Conservation (phyloP, 2,888 invertebrate genomes). For the Orthosia incerta region DNA sequence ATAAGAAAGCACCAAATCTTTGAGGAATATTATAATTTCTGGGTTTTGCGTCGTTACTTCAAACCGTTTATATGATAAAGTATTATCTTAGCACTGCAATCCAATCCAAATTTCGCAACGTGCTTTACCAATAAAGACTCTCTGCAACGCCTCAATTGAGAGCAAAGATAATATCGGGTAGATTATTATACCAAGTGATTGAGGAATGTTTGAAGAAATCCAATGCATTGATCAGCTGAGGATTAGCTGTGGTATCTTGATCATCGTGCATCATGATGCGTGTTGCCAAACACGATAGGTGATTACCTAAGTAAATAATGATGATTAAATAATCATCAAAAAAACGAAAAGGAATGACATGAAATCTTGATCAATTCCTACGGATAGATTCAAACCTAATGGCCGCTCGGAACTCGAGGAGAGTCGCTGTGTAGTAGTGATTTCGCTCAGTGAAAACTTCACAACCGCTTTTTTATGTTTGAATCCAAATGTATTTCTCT, state of each 20-base stretch:
- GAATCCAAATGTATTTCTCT: too few species aligned
- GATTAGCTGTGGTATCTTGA: constrained; percentile 17
- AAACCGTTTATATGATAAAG: constrained; percentile 1
- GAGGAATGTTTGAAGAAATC: constrained; percentile 20
- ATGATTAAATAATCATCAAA: background rate
- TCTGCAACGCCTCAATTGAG: constrained; percentile 30
- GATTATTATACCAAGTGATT: constrained; percentile 20
- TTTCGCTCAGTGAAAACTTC: too few species aligned
- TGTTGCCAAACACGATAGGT: background rate
- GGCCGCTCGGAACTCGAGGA: too few species aligned
- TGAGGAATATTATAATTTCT: too few species aligned
- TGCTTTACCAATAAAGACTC: background rate
- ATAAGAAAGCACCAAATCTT: too few species aligned
- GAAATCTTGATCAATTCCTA: too few species aligned
- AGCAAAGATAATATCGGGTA: constrained; percentile 26
- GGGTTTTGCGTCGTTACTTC: too few species aligned
- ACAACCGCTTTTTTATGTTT: too few species aligned
- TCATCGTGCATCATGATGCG: background rate
- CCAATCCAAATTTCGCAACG: constrained; percentile 17
- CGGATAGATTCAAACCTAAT: too few species aligned
- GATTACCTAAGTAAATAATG: background rate
- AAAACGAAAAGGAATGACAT: too few species aligned
- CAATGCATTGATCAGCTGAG: background rate
- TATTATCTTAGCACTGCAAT: background rate
- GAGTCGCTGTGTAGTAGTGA: too few species aligned